A percentile compares a stretch with the other conserved stretches of the same genome.
Evolutionary conservation across 1,140 invertebrate species (phyloP).

Genomic region (Ganaspis sp.): DNA sequence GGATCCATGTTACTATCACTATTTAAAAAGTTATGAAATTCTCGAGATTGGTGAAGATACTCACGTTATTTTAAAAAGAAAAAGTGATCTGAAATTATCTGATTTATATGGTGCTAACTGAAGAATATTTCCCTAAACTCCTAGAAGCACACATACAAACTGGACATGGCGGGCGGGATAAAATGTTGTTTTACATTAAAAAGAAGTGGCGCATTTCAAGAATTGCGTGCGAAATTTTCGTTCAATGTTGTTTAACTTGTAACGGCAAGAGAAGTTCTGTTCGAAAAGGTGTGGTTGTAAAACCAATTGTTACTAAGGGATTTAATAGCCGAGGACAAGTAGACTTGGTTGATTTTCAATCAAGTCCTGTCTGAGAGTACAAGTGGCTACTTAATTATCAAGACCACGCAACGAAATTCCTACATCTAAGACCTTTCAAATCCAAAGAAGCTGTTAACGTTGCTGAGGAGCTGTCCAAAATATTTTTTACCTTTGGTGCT

Average conservation of each 20-base stretch:
- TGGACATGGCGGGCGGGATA: background rate
- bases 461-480: slow-evolving; percentile 61
- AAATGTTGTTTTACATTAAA: slow-evolving; percentile 12
- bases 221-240: background rate
- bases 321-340: slow-evolving; percentile 61
- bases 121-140: background rate
- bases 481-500: slow-evolving; percentile 68
- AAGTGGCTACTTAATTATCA: slow-evolving; percentile 70
- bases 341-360: slow-evolving; percentile 64
- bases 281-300: slow-evolving; percentile 44
- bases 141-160: slow-evolving; percentile 3
- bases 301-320: slow-evolving; percentile 48
- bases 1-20: background rate
- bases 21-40: background rate
- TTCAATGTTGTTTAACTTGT: background rate
- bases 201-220: background rate
- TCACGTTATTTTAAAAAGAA: background rate
- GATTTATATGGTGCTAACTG: background rate
- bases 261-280: background rate
- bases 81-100: background rate
- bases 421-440: slow-evolving; percentile 64
- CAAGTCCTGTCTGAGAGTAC: slow-evolving; percentile 57
- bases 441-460: slow-evolving; percentile 67
- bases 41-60: background rate
- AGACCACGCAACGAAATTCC: slow-evolving; percentile 73